These are phyloP conservation scores for Enteromius anoplus DNA, from an alignment of 2,797 vertebrate species.

Conservation along the genomic window DNA sequence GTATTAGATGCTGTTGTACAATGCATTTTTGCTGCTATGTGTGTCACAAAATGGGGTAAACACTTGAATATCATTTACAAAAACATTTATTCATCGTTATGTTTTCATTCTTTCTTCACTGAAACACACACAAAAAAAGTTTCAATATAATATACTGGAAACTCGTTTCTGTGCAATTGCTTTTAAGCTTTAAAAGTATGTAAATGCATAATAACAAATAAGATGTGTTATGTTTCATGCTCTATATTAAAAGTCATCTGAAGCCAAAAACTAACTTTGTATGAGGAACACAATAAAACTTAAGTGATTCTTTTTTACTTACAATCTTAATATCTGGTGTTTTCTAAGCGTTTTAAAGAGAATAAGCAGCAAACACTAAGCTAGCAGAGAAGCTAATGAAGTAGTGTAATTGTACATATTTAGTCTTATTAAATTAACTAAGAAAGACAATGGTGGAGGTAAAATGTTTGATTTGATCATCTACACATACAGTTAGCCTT, in stretches of 20 bases:
- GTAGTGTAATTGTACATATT: background rate
- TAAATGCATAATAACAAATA: background rate
- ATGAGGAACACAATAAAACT: background rate
- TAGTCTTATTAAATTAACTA: background rate
- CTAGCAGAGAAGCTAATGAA: background rate
- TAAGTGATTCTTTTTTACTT: background rate
- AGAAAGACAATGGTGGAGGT: background rate
- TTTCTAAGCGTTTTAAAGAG: background rate
- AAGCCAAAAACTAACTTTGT: background rate
- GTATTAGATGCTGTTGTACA: constrained; percentile 15
- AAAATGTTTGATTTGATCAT: background rate
- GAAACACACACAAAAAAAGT: background rate
- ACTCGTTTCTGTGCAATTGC: constrained; percentile 3
- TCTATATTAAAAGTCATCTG: constrained; percentile 11
- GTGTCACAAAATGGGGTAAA: background rate
- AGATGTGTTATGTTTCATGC: background rate
- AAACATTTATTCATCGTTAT: background rate
- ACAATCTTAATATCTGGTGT: background rate
- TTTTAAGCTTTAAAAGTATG: background rate
- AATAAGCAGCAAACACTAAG: background rate
- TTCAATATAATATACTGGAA: constrained; percentile 10
- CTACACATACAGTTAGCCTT: background rate
- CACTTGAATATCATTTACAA: background rate
- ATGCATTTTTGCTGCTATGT: background rate
- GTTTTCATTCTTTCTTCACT: background rate